Evolutionary conservation across 37 sponge, comb jelly and placozoan genomes (phyloP).

Genomic region (Halisarca cf. caerulea): DNA sequence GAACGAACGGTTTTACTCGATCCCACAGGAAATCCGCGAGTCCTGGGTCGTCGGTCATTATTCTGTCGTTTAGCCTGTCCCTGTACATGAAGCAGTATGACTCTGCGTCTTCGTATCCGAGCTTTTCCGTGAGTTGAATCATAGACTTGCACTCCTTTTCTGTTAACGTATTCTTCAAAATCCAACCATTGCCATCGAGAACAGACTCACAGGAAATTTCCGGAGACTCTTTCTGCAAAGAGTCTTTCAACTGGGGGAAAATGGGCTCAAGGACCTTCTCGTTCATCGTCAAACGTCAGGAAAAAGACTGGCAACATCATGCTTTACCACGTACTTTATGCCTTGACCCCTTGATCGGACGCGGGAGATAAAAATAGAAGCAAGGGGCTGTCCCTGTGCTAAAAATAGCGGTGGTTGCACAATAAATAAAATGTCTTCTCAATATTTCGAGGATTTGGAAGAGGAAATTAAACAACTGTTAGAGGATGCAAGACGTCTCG

Average conservation of each 20-base stretch:
- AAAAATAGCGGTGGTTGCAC: too few species aligned
- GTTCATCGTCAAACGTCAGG: too few species aligned
- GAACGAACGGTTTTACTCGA: slow-evolving; percentile 53
- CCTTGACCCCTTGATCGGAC: neutral
- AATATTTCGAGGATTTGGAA: slow-evolving; percentile 27
- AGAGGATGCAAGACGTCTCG: neutral
- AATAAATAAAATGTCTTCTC: slow-evolving; percentile 11
- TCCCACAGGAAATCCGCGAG: slow-evolving; percentile 77
- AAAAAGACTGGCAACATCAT: too few species aligned
- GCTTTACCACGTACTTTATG: too few species aligned
- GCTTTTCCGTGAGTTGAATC: slow-evolving; percentile 52
- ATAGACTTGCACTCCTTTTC: slow-evolving; percentile 66
- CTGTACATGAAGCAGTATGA: slow-evolving; percentile 69
- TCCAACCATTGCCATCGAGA: slow-evolving; percentile 54
- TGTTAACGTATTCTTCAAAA: slow-evolving; percentile 41
- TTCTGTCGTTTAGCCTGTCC: slow-evolving; percentile 68
- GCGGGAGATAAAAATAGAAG: too few species aligned
- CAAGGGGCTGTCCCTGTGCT: too few species aligned
- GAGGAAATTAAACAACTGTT: slow-evolving; percentile 4
- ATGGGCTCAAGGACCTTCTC: neutral
- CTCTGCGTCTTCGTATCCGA: slow-evolving; percentile 67
- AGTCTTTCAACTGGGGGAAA: neutral
- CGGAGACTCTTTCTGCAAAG: neutral
- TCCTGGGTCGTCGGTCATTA: slow-evolving; percentile 73
- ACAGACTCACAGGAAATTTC: slow-evolving; percentile 11